phyloP scores from a whole-genome alignment of 2,797 vertebrate genomes.

The Esox masquinongy region DNA sequence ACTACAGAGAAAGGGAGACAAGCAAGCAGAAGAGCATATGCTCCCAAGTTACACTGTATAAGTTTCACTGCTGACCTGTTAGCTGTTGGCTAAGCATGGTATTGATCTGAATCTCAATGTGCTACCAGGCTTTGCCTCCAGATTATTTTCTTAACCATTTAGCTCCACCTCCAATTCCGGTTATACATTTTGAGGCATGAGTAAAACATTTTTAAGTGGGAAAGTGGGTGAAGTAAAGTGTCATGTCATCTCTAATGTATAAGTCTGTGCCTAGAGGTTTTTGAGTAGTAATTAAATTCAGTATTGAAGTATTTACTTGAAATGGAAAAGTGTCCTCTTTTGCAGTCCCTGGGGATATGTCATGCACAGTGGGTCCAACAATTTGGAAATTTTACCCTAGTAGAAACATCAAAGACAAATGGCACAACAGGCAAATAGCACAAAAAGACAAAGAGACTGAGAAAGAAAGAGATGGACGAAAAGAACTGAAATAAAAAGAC shows the following conservation, averaged over 20 bases:
- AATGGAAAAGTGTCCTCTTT: not conserved
- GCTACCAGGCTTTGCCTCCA: not conserved
- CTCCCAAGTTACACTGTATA: not conserved
- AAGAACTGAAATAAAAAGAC: no score
- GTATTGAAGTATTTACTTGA: not conserved
- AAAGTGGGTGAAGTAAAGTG: not conserved
- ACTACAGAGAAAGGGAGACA: no score
- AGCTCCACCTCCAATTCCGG: no score
- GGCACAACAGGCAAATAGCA: not conserved
- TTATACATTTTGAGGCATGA: not conserved
- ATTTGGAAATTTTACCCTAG: not conserved
- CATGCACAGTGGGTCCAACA: not conserved
- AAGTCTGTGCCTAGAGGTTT: not conserved
- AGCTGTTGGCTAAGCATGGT: not conserved
- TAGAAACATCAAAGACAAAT: not conserved
- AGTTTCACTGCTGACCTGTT: not conserved
- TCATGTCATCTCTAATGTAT: not conserved
- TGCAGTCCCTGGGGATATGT: not conserved
- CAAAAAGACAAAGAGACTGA: not conserved
- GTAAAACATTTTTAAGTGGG: not conserved
- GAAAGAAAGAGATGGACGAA: not conserved
- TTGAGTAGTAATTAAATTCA: not conserved
- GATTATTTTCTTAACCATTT: not conserved
- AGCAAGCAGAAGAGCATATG: no score
- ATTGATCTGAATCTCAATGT: not conserved